phyloP scores from a whole-genome alignment of 2,888 invertebrate genomes.

The Epistrophe grossulariae region DNA sequence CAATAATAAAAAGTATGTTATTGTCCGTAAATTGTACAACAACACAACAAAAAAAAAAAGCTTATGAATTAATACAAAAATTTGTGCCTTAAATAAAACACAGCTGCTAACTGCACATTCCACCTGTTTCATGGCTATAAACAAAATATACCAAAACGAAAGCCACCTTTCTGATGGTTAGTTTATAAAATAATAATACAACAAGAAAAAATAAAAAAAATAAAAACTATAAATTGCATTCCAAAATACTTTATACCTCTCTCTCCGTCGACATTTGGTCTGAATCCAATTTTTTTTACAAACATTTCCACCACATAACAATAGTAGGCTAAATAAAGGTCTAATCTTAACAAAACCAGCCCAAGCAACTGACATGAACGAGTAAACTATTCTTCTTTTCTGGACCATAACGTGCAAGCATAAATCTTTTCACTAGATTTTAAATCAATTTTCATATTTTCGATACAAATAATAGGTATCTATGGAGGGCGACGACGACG shows the following conservation, averaged over 20 bases:
- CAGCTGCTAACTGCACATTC: slow-evolving; percentile 52
- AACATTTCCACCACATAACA: slow-evolving; percentile 27
- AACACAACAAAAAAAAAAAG: neutral
- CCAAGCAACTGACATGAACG: neutral
- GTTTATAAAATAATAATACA: no score
- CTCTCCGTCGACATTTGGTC: slow-evolving; percentile 19
- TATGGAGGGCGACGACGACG: neutral
- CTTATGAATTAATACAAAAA: slow-evolving; percentile 28
- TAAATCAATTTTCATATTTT: slow-evolving; percentile 38
- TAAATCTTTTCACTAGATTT: slow-evolving; percentile 4
- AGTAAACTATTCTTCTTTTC: slow-evolving; percentile 28
- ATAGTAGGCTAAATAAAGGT: slow-evolving; percentile 31
- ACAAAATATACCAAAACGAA: slow-evolving; percentile 5
- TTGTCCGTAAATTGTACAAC: neutral
- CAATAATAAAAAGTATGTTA: neutral
- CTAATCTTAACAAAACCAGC: neutral
- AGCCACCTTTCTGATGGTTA: slow-evolving; percentile 15
- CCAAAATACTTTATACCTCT: neutral
- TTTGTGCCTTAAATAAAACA: slow-evolving; percentile 6
- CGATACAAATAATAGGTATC: neutral
- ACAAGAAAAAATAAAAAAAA: slow-evolving; percentile 2
- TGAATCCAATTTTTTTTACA: slow-evolving; percentile 38
- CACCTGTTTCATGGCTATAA: slow-evolving; percentile 47
- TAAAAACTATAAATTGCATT: slow-evolving; percentile 13
- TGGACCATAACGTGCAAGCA: slow-evolving; percentile 6